A percentile compares a stretch with the other conserved stretches of the same genome.
Conservation (phyloP, 2,888 invertebrate genomes). For the Temnothorax ravouxi region DNA sequence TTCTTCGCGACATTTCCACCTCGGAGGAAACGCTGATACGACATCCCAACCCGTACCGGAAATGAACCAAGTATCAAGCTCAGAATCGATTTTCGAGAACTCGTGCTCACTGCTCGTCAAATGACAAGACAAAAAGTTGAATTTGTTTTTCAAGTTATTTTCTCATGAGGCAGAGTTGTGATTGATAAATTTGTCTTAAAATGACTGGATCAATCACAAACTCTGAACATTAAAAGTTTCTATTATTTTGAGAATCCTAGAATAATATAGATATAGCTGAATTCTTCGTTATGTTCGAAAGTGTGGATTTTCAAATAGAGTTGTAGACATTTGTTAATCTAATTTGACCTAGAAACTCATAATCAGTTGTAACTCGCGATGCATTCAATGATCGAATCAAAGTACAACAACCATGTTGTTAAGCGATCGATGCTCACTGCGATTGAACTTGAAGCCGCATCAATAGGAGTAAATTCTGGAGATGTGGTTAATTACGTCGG, state of each 20-base stretch:
- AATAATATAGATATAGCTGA: constrained; percentile 4
- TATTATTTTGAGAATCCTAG: constrained; percentile 9
- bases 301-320: neutral
- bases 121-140: neutral
- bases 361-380: neutral
- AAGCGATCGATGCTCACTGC: constrained; percentile 25
- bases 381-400: neutral
- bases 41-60: neutral
- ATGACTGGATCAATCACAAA: neutral
- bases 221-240: neutral
- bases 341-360: neutral
- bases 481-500: too few species aligned
- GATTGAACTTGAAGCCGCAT: constrained; percentile 38
- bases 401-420: constrained; percentile 25
- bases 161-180: neutral
- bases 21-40: constrained; percentile 41
- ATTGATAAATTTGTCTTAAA: constrained; percentile 1
- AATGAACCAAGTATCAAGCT: constrained; percentile 18
- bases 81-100: constrained; percentile 14
- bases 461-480: too few species aligned
- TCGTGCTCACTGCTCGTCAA: neutral
- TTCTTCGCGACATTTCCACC: constrained; percentile 44
- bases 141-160: neutral
- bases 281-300: neutral
- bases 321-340: neutral